These are phyloP conservation scores for Chinchilla lanigera DNA, from an alignment of 2,113 vertebrate genomes.

Conservation along the genomic window DNA sequence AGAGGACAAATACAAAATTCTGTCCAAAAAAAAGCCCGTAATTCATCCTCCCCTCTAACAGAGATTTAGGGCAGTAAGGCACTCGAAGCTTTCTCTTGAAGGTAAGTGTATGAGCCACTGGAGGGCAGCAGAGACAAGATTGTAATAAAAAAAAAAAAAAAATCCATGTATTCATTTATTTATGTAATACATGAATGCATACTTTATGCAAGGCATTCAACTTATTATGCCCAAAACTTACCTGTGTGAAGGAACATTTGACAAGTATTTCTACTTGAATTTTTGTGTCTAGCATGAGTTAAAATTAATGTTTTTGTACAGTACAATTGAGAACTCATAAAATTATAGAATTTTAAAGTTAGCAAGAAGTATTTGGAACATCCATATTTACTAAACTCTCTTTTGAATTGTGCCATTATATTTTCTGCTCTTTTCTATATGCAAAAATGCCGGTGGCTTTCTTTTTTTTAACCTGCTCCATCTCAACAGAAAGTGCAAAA, in stretches of 20 bases:
- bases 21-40: background rate
- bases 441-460: background rate
- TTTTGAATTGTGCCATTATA: background rate
- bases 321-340: background rate
- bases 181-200: background rate
- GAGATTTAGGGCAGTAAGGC: background rate
- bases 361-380: background rate
- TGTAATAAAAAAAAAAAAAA: background rate
- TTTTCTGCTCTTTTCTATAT: background rate
- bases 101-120: slow-evolving; percentile 55
- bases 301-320: slow-evolving; percentile 33
- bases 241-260: background rate
- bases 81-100: background rate
- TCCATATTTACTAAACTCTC: background rate
- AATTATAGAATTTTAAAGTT: background rate
- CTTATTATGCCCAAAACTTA: background rate
- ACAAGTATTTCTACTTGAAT: background rate
- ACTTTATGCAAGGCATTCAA: background rate
- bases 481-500: background rate
- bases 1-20: background rate
- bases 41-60: background rate
- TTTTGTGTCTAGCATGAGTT: background rate
- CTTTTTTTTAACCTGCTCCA: background rate
- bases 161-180: background rate
- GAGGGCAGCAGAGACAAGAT: slow-evolving; percentile 80